phyloP scores from a whole-genome alignment of 2,113 vertebrate genomes.

The Poeciliopsis turrubarensis region DNA sequence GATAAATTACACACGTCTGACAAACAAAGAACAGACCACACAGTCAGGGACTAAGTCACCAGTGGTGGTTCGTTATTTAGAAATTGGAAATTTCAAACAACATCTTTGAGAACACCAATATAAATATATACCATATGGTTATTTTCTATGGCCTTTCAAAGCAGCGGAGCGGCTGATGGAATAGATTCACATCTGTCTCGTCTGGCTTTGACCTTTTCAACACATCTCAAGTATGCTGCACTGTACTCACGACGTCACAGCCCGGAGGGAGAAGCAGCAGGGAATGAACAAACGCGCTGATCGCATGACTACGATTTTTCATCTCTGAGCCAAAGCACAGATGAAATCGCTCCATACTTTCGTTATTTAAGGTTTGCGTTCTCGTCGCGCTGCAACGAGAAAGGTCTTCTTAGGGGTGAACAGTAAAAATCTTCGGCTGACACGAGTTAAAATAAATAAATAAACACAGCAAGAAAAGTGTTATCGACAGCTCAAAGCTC shows the following conservation, averaged over 20 bases:
- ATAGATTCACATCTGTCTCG: constrained; percentile 17
- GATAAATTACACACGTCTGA: neutral
- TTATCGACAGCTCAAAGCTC: too few relatives aligned
- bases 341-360: neutral
- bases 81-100: neutral
- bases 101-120: neutral
- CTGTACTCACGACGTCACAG: neutral
- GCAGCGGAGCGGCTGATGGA: constrained; percentile 36
- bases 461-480: too few relatives aligned
- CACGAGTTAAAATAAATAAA: too few relatives aligned
- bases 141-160: constrained; percentile 45
- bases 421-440: too few relatives aligned
- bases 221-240: constrained; percentile 14
- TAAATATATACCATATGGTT: neutral
- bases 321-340: neutral
- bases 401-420: too few relatives aligned
- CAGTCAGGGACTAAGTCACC: constrained; percentile 2
- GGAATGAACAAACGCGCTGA: neutral
- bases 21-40: neutral
- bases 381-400: too few relatives aligned
- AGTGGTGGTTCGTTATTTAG: neutral
- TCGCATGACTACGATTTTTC: neutral
- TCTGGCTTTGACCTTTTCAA: constrained; percentile 43
- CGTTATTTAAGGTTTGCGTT: neutral
- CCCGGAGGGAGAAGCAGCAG: neutral